Base-by-base conservation (phyloP, 2,113 vertebrate species). In the Aegotheles bennettii region DNA sequence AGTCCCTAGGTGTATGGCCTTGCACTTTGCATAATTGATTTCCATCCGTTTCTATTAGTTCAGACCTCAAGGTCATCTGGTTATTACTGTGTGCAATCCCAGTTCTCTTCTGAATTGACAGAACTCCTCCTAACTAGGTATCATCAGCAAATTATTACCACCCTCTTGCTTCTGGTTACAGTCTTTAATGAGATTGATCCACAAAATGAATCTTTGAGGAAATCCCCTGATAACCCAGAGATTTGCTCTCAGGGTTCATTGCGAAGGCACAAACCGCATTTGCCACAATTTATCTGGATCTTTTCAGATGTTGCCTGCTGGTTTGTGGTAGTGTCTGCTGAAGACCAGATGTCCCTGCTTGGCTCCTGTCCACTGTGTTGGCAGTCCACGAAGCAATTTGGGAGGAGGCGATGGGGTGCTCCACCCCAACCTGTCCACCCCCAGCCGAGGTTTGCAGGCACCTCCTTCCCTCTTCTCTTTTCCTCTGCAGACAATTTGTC, bases 11-110 rank as follows among this genome's bases (percentile, higher is more conserved):
- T 75, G 35, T 60, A 26, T 24, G 7, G 53, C 76, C 56, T 81
- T 86, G 64, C 68, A 92, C 35, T 89, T 90, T 56, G 86, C 73
- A 78, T 91, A 81, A 71, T 91, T 97, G 91, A 93, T 95, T 94
- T 93, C 76, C 86, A 89, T 92, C 80, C 18, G 2, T 84, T 94
- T 92, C 80, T 94, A 35, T 87, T 90, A 89, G 68, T 93, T 90
- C 42, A 87, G 83, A 78, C 83, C 93, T 89, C 68, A 87, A 92
- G 86, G 96, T 94, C 92, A 81, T 47, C 68, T 70, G 59, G 33
- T 92, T 94, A 92, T 90, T 92, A 74, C 51, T 67, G 24, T 81
- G 68, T 64, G 64, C 81, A 75, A 51, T 64, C 68, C 18, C 40
- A 59, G 36, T 65, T 94, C 83, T 90, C 45, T 69, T 84, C 76